Evolutionary conservation across 2,797 vertebrate species (phyloP).

Genomic region (Jordanella pulchra): DNA sequence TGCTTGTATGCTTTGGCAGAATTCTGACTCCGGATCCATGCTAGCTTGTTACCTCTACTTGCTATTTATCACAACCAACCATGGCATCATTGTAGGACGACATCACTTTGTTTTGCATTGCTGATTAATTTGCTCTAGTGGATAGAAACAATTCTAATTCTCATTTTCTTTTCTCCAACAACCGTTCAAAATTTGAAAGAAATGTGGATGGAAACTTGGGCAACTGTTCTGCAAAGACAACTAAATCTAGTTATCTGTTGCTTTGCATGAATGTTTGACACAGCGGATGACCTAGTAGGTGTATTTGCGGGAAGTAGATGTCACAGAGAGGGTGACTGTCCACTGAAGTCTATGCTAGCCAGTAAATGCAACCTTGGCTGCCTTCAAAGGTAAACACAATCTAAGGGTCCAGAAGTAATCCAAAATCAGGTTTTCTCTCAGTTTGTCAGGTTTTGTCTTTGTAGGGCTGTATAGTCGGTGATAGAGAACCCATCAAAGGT

Average conservation of each 20-base stretch:
- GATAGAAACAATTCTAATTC: no score
- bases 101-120: no score
- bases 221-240: neutral
- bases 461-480: neutral
- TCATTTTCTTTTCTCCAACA: no score
- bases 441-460: neutral
- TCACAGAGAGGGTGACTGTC: neutral
- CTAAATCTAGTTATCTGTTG: neutral
- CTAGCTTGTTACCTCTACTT: no score
- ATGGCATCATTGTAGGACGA: no score
- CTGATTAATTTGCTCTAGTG: no score
- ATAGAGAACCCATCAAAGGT: neutral
- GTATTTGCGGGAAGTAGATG: neutral
- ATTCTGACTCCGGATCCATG: no score
- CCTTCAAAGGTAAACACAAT: neutral
- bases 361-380: constrained; percentile 3
- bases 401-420: neutral
- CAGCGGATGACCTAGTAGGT: neutral
- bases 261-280: neutral
- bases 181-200: no score
- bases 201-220: neutral
- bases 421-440: neutral
- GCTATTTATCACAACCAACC: no score
- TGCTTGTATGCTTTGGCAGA: no score
- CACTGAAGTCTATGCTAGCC: neutral